A percentile compares a stretch with the other conserved stretches of the same genome.
Evolutionary conservation across 2,113 vertebrate genomes (phyloP).

Genomic region (Calyptomena viridis): DNA sequence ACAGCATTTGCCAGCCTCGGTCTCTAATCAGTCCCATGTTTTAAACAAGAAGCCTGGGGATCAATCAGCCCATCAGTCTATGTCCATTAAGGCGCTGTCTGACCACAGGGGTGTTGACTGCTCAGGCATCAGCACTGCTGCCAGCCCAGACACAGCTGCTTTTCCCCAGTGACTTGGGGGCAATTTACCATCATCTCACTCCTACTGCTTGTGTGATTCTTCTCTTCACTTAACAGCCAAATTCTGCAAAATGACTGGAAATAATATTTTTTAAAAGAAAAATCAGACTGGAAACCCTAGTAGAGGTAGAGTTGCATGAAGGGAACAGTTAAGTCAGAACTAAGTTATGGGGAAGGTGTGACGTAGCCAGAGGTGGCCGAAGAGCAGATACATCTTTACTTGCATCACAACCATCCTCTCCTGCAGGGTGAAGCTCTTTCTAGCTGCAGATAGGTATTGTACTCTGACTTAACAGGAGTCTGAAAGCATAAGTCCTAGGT

Average conservation of each 20-base stretch:
- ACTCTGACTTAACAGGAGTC: background rate
- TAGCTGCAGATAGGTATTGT: background rate
- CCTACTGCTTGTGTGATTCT: background rate
- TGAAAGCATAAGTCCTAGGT: background rate
- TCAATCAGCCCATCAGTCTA: background rate
- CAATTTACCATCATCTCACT: background rate
- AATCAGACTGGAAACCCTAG: background rate
- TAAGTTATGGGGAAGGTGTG: background rate
- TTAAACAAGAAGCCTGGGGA: background rate
- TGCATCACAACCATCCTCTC: background rate
- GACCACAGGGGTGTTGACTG: background rate
- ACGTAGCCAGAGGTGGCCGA: background rate
- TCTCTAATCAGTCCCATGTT: background rate
- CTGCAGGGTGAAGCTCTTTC: background rate
- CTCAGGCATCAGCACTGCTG: background rate
- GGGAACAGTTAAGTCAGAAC: background rate
- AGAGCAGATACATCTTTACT: background rate
- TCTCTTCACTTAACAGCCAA: background rate
- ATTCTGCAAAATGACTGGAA: background rate
- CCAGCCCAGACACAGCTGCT: background rate
- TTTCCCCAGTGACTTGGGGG: background rate
- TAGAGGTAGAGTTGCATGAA: background rate
- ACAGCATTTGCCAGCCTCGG: background rate
- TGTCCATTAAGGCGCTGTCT: background rate
- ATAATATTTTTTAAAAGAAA: background rate